These are phyloP conservation scores for Peromyscus polionotus DNA, from an alignment of 2,113 vertebrate genomes.

Conservation along the genomic window DNA sequence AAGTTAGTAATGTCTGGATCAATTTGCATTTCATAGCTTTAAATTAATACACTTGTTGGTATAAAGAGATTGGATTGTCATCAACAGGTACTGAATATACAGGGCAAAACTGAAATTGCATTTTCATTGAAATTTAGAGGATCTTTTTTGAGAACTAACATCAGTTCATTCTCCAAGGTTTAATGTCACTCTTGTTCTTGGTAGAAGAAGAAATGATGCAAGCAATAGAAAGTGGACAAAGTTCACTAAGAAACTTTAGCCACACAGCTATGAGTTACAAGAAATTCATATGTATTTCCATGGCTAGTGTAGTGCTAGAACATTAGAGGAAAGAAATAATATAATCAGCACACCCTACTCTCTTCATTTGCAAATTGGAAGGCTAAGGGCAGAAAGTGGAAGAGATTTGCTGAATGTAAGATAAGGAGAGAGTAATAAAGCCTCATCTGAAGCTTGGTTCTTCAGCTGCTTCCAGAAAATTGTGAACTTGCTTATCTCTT, in stretches of 20 bases:
- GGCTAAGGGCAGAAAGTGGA: conserved; percentile 33
- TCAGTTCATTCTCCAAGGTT: background rate
- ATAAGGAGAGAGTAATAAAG: conserved; percentile 2
- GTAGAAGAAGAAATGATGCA: conserved; percentile 21
- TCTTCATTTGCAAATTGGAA: conserved; percentile 39
- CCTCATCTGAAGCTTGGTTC: conserved; percentile 25
- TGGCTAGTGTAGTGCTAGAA: background rate
- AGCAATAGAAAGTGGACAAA: background rate
- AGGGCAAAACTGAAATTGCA: conserved; percentile 17
- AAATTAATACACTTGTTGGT: background rate
- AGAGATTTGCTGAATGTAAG: background rate
- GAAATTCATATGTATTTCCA: conserved; percentile 42
- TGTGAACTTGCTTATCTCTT: background rate
- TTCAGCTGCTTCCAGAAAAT: background rate
- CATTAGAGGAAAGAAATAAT: conserved; percentile 9
- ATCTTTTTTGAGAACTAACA: background rate
- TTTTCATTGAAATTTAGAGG: conserved; percentile 46
- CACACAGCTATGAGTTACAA: background rate
- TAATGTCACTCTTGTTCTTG: background rate
- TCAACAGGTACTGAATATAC: background rate
- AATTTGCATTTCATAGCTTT: background rate
- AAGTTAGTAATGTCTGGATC: background rate
- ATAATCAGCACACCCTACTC: background rate
- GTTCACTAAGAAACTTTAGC: conserved; percentile 33
- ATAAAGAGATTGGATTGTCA: background rate